phyloP scores from a whole-genome alignment of 2,113 vertebrate species.

The Halcyon senegalensis region DNA sequence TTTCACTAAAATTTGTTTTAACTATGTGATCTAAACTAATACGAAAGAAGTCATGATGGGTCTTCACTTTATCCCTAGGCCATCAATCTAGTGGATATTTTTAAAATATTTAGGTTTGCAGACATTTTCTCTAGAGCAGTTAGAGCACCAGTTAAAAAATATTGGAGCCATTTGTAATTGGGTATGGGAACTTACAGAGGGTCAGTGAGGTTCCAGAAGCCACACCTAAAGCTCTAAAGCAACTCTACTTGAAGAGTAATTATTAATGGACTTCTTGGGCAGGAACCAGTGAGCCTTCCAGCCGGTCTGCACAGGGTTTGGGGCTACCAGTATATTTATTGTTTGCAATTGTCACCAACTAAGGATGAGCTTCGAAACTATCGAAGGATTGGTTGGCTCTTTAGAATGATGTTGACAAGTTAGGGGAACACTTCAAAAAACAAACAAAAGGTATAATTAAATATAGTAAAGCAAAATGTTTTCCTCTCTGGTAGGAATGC shows the following conservation, averaged over 20 bases:
- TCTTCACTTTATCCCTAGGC: background rate
- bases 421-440: background rate
- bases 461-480: background rate
- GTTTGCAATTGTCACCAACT: background rate
- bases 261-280: background rate
- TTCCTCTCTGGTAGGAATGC: background rate
- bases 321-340: accelerated
- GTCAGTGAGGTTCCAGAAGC: background rate
- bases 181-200: background rate
- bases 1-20: background rate
- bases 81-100: background rate
- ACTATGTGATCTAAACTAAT: background rate
- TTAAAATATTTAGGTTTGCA: background rate
- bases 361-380: background rate
- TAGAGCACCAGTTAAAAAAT: background rate
- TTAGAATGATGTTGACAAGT: background rate
- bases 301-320: background rate
- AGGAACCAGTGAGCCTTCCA: background rate
- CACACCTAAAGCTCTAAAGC: background rate
- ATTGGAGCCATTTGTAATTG: background rate
- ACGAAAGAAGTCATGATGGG: background rate
- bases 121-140: background rate
- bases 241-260: background rate
- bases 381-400: background rate
- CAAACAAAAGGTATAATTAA: background rate